Base-by-base conservation (phyloP, 2,797 vertebrate species). In the Hydrolagus colliei region DNA sequence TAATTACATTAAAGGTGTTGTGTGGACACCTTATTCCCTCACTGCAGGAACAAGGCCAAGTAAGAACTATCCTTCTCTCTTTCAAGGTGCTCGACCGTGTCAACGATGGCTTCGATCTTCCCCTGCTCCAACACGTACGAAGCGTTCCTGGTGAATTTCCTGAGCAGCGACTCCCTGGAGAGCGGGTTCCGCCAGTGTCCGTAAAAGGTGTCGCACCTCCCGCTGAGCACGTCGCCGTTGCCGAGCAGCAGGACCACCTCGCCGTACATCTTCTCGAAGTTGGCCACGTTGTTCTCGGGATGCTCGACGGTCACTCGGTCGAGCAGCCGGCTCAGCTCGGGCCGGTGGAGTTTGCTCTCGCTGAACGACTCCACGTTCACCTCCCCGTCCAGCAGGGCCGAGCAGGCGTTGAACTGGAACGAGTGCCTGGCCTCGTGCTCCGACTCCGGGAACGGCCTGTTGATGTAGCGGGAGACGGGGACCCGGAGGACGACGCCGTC, bases 181-280 rank as follows among this genome's bases (percentile, higher is more conserved):
- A 97, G 92, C 0, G 96, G 96, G 74, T 96, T 96, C 85, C 96
- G 95, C 96, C 96, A 97, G 91, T 97, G 96, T 84, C 96, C 96
- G 0, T 97, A 97, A 90, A 97, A 97, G 35, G 96, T 97, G 90
- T 96, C 93, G 72, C 96, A 97, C 80, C 93, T 95, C 3, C 94
- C 95, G 0, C 68, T 91, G 77, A 97, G 89, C 12, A 95, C 76
- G 2, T 95, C 93, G 14, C 96, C 95, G 0, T 90, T 92, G 16
- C 90, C 90, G 74, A 97, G 91, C 0, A 93, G 93, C 86, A 97
- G 93, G 73, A 92, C 92, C 84, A 96, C 93, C 88, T 97, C 96
- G 0, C 92, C 92, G 0, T 97, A 97, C 96, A 97, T 97, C 88
- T 77, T 89, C 88, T 96, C 93, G n/a, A 97, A 97, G 88, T 96